phyloP scores from a whole-genome alignment of 2,888 invertebrate species.

The Tortrix viridana region DNA sequence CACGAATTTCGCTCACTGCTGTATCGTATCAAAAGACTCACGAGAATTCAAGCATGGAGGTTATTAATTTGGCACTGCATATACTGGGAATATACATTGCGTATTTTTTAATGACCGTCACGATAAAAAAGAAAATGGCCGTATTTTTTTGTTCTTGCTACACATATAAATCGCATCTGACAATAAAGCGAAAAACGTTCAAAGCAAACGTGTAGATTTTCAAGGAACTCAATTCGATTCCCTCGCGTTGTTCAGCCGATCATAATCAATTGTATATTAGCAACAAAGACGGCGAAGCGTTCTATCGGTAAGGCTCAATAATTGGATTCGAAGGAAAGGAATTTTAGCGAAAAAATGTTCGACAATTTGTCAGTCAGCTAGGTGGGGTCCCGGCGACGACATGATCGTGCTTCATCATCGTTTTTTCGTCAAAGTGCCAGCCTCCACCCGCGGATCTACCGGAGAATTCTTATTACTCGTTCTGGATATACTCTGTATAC shows the following conservation, averaged over 20 bases:
- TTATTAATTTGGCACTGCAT: not conserved
- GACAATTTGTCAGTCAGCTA: slow-evolving; percentile 76
- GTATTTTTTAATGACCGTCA: not conserved
- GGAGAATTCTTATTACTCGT: slow-evolving; percentile 73
- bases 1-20: slow-evolving; percentile 5
- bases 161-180: slow-evolving; percentile 30
- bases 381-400: slow-evolving; percentile 65
- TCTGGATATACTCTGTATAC: slow-evolving; percentile 68
- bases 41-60: not conserved
- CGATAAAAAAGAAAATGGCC: not conserved
- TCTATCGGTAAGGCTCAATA: slow-evolving; percentile 67
- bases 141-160: slow-evolving; percentile 2
- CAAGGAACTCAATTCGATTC: slow-evolving; percentile 41
- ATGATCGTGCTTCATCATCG: slow-evolving; percentile 79
- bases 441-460: slow-evolving; percentile 57
- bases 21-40: not conserved
- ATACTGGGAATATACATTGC: not conserved
- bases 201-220: slow-evolving; percentile 39
- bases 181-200: slow-evolving; percentile 35
- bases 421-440: slow-evolving; percentile 71
- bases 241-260: slow-evolving; percentile 41
- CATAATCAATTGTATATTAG: slow-evolving; percentile 44
- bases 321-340: slow-evolving; percentile 73
- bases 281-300: slow-evolving; percentile 54
- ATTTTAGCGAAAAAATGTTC: slow-evolving; percentile 75